Percentiles rank a stretch among this genome's conserved stretches.
phyloP scores from a whole-genome alignment of 1,140 invertebrate species.

The Philotrypesis tridentata region DNA sequence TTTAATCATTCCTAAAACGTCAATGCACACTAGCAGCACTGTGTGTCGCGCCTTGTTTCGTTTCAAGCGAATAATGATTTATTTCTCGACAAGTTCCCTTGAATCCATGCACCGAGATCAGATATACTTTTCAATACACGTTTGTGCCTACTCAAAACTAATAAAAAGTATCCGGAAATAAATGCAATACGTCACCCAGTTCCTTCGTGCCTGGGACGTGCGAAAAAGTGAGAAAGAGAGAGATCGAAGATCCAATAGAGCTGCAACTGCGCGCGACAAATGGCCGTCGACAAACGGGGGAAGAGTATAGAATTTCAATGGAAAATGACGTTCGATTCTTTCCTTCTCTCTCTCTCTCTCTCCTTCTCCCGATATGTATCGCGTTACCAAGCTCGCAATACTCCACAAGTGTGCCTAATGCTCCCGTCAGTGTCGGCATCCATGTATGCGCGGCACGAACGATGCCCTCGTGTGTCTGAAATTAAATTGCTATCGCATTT shows the following conservation, averaged over 20 bases:
- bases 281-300: not conserved
- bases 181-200: not conserved
- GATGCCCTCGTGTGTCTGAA: not conserved
- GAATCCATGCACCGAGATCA: not conserved
- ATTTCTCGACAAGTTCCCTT: too few species aligned
- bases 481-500: not conserved
- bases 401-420: slow-evolving; percentile 7
- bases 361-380: not conserved
- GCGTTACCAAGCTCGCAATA: slow-evolving; percentile 9
- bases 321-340: slow-evolving; percentile 26
- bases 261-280: slow-evolving; percentile 15
- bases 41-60: too few species aligned
- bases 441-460: not conserved
- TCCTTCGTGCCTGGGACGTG: not conserved
- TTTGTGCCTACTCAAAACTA: too few species aligned
- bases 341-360: too few species aligned
- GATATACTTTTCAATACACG: not conserved
- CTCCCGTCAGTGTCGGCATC: too few species aligned
- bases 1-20: too few species aligned
- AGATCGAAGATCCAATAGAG: not conserved
- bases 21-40: too few species aligned
- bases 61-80: too few species aligned
- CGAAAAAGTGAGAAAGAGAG: not conserved
- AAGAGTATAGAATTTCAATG: slow-evolving; percentile 28
- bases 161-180: not conserved